Base-by-base conservation (phyloP, 1,140 invertebrate species). In the Drosophila aff. region DNA sequence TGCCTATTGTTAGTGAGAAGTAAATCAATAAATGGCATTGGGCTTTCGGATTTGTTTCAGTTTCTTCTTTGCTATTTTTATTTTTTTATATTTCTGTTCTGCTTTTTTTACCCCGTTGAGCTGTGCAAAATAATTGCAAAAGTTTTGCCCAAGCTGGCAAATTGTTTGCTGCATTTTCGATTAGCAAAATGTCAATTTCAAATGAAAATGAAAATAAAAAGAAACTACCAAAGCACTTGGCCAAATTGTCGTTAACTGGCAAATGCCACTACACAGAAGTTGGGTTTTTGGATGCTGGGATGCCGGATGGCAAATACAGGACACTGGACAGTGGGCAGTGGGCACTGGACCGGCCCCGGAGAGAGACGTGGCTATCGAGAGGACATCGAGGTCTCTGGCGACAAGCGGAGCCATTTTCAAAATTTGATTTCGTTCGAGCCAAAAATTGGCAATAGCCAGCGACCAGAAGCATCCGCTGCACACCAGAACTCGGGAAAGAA, bases 151-250 rank as follows among this genome's bases (percentile, higher is more conserved):
- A 66, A 84, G 69, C 66, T 71, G 76, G 78, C 78, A 89, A 89
- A 89, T 82, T 90, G 81, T 90, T 90, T 90, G 81, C 78, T 85
- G 85, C 84, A 89, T 89, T 89, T 90, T 91, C 85, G 85, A 90
- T 90, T 91, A 90, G 85, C 85, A 74, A 85, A 90, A 90, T 90
- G 86, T 85, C 85, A 90, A 90, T 81, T 89, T 82, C 64, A 71
- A 82, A 79, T 73, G 72, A 75, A 79, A 82, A 82, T 63, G 66
- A 61, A 80, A 80, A 79, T 79, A 80, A 83, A 80, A 83, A 82
- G 80, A 72, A 86, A 87, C 78, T 77, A 59, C 55, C 52, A 49
- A 57, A 75, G 73, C 68, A 83, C 75, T 83, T 76, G 61, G 61
- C 85, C 57, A 79, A 80, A 79, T 79, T 71, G 76, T 79, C 55